Percentiles rank a stretch among this genome's conserved stretches.
Conservation (phyloP, 1,140 invertebrate species). For the Trichogramma pretiosum region DNA sequence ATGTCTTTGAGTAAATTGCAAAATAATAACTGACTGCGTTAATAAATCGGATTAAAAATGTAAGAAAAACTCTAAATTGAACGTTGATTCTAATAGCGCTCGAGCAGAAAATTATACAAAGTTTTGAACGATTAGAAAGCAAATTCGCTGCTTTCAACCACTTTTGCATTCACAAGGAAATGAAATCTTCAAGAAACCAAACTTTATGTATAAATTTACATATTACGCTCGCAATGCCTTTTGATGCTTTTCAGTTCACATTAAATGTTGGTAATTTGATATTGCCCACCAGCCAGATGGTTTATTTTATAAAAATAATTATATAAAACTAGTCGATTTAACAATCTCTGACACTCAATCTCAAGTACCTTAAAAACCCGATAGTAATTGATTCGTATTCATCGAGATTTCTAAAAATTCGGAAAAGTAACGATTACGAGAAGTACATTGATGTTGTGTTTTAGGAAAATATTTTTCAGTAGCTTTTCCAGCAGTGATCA, state of each 20-base stretch:
- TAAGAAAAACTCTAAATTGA: background rate
- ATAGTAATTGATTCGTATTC: slow-evolving; percentile 4
- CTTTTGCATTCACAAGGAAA: slow-evolving; percentile 10
- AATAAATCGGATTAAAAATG: too few species aligned
- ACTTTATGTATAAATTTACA: slow-evolving; percentile 10
- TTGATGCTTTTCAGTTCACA: background rate
- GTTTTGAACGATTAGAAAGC: background rate
- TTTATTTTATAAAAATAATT: slow-evolving; percentile 47
- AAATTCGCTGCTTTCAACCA: background rate
- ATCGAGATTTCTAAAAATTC: slow-evolving; percentile 27
- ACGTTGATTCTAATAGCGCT: background rate
- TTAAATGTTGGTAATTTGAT: background rate
- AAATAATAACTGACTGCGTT: too few species aligned
- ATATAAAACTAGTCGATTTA: slow-evolving; percentile 48
- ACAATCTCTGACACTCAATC: slow-evolving; percentile 44
- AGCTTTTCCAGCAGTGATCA: slow-evolving; percentile 7
- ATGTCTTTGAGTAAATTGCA: too few species aligned
- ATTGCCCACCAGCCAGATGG: slow-evolving; percentile 36
- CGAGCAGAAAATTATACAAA: background rate
- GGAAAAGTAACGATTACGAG: slow-evolving; percentile 17
- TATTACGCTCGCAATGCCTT: background rate
- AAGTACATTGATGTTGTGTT: slow-evolving; percentile 10
- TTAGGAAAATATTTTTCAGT: slow-evolving; percentile 15
- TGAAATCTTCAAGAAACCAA: slow-evolving; percentile 1
- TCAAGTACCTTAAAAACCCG: slow-evolving; percentile 31